Evolutionary conservation across 2,113 vertebrate species (phyloP), one percentile per base, ranked within the genome.

Genomic region (Microtus pennsylvanicus): DNA sequence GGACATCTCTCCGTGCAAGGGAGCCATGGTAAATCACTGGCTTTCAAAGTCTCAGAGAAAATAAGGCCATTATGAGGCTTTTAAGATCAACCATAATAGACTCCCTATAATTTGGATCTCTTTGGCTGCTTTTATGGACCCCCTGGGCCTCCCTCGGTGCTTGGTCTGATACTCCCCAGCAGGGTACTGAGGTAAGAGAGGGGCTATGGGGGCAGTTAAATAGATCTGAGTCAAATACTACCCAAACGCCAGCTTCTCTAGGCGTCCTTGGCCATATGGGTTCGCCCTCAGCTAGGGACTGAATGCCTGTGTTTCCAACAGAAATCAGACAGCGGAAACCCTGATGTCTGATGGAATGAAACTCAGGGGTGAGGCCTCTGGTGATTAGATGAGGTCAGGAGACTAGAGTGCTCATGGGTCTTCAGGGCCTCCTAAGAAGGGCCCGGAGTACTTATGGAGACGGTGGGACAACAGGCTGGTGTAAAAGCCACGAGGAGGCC

Each of bases 11-110:
- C 26, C 67, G 72, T 0, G 42, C 76, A 83, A 83, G 89, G 58
- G 72, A 63, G 42, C 63, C 45, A 14, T 0, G 58, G 87, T 69
- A 89, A 95, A 90, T 91, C 91, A 67, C 55, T 9, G 61, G 50
- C 58, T 81, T 92, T 88, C 87, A 50, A 58, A 92, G 91, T 83
- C 95, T 45, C 80, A 92, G 96, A 92, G 26, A 69, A 86, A 90
- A 65, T 19, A 81, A 70, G 94, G 87, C 88, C 81, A 83, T 92
- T 80, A 90, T 1, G 16, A 92, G 38, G 78, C 91, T 94, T 96
- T 96, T 94, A 94, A 97, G 88, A 94, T 78, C 90, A 93, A 96
- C 88, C 33, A 13, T 82, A 92, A 94, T 65, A 95, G 87, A 87
- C 88, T 92, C 81, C 67, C 88, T 55, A 47, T 38, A 63, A 92